Evolutionary conservation across 2,113 vertebrate species (phyloP), one percentile per base, ranked within the genome.

Genomic region (Hymenochirus boettgeri): DNA sequence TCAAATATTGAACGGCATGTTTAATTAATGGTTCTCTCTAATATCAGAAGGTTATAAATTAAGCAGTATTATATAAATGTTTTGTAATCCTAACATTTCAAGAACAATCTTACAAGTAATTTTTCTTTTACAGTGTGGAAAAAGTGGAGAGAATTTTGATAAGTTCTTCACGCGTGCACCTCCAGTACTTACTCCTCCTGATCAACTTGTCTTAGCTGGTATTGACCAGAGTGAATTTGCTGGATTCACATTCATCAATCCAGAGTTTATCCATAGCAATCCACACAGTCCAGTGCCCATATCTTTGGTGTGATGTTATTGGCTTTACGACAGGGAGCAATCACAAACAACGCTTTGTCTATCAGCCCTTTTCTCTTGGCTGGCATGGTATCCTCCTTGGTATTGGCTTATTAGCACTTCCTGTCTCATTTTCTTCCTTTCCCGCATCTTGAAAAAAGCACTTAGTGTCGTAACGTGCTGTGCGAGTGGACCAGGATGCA

Each of bases 111-210:
- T n/a, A n/a, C n/a, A n/a, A n/a, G n/a, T n/a, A n/a, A n/a, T n/a
- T 53, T 50, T 60, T 33, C 24, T 56, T 26, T 70, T 67, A 21
- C 76, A 95, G 93, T 90, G 92, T 35, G 93, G 93, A 9, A 86
- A 67, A 61, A 93, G 92, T 47, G 92, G 89, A 0, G 92, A 94
- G 81, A 95, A 95, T 72, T 95, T 95, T 25, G 93, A 95, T 80
- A 88, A 92, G 70, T 95, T 93, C 80, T 95, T 95, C 84, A 95
- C 93, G 0, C 83, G 81, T 4, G 88, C 88, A 17, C 84, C 90
- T 1, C 84, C 92, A 0, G 89, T 77, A 1, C 83, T 95, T 71
- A 95, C 93, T 1, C 93, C 93, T 1, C 93, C 93, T 1, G 93
- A 95, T 76, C 91, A 90, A 7, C 81, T 93, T 12, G 79, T 95